These are phyloP conservation scores for Gobionotothen gibberifrons DNA, from an alignment of 2,797 vertebrate species.

Conservation along the genomic window DNA sequence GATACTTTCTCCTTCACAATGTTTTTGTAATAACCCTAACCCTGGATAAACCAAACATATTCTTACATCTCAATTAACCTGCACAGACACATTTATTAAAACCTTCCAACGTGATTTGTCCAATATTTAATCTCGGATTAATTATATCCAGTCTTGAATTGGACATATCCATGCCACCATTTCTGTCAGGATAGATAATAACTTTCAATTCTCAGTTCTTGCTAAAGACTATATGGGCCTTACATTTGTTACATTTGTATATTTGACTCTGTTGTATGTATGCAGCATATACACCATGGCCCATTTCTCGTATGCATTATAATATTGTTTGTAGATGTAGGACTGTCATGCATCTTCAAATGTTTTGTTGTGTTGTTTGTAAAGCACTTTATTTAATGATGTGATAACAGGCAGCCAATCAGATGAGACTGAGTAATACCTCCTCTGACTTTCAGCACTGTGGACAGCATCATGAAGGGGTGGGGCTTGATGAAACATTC, in stretches of 20 bases:
- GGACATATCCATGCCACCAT: background rate
- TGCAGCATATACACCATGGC: too few species aligned
- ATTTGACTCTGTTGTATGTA: too few species aligned
- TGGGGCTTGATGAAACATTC: conserved; percentile 26
- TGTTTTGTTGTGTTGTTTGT: background rate
- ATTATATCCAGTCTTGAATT: background rate
- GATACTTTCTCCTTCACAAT: background rate
- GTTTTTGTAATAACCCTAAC: background rate
- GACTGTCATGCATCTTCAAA: background rate
- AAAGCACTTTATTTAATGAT: background rate
- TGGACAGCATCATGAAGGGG: conserved; percentile 56
- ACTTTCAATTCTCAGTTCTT: too few species aligned
- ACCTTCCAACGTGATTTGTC: background rate
- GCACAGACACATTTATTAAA: background rate
- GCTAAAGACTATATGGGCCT: too few species aligned
- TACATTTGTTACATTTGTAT: too few species aligned
- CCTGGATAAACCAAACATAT: background rate
- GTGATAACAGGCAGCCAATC: conserved; percentile 36
- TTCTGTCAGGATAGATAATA: background rate
- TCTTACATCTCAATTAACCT: background rate
- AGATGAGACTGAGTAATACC: conserved; percentile 3
- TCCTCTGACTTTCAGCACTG: conserved; percentile 60
- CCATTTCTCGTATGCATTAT: background rate
- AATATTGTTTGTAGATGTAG: background rate
- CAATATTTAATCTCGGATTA: background rate